Conservation (phyloP, 2,113 vertebrate species). For the Butorides virescens region DNA sequence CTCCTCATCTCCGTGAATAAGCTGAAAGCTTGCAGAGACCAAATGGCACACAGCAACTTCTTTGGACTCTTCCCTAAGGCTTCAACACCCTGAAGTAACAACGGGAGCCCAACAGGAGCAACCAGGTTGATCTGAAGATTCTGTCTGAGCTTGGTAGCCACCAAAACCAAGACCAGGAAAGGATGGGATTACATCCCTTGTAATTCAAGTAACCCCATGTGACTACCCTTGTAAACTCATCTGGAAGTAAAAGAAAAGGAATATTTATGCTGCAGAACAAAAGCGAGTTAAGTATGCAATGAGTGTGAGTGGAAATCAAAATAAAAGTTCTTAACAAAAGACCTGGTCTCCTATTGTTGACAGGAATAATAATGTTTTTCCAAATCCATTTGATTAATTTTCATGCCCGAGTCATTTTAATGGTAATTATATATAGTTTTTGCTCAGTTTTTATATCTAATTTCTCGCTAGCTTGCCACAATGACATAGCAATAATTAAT, state of each 20-base stretch:
- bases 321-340: slow-evolving; percentile 51
- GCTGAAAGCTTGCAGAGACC: not conserved
- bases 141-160: not conserved
- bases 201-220: not conserved
- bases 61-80: not conserved
- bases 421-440: slow-evolving; percentile 73
- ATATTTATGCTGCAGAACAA: not conserved
- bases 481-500: slow-evolving; percentile 72
- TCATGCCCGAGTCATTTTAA: slow-evolving; percentile 71
- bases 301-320: slow-evolving; percentile 9
- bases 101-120: not conserved
- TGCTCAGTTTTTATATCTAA: slow-evolving; percentile 71
- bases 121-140: not conserved
- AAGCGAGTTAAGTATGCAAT: not conserved
- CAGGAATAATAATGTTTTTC: slow-evolving; percentile 62
- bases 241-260: not conserved
- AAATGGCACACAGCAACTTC: not conserved
- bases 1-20: not conserved
- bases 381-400: slow-evolving; percentile 66
- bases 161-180: not conserved
- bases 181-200: not conserved
- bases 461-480: slow-evolving; percentile 65
- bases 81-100: not conserved
- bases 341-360: slow-evolving; percentile 38
- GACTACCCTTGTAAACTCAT: not conserved